Evolutionary conservation across 2,888 invertebrate genomes (phyloP).

Genomic region (Leptopilina drosophilae): DNA sequence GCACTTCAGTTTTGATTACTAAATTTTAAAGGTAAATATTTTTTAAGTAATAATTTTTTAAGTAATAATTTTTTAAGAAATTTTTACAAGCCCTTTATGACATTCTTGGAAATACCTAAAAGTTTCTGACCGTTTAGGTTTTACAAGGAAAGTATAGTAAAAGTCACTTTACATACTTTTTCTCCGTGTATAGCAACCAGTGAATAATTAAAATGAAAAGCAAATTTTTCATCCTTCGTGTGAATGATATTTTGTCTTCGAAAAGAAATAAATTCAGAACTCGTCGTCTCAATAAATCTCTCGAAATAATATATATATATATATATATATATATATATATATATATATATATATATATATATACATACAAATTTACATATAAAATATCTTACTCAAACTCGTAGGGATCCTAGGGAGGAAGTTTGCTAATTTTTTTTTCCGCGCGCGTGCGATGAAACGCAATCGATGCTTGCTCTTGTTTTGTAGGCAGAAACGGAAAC

Average conservation of each 20-base stretch:
- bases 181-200: neutral
- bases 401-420: constrained; percentile 20
- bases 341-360: neutral
- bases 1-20: too few species aligned
- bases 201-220: neutral
- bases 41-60: too few species aligned
- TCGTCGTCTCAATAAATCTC: constrained; percentile 25
- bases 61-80: too few species aligned
- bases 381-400: neutral
- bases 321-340: neutral
- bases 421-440: constrained; percentile 29
- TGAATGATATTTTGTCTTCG: neutral
- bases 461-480: constrained; percentile 24
- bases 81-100: too few species aligned
- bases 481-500: constrained; percentile 7
- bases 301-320: neutral
- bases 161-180: too few species aligned
- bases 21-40: too few species aligned
- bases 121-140: too few species aligned
- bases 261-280: constrained; percentile 11
- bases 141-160: too few species aligned
- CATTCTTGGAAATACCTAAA: too few species aligned
- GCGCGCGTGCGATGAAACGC: constrained; percentile 25
- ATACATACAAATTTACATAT: neutral
- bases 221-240: neutral